Evolutionary conservation across 2,888 invertebrate genomes (phyloP).

Genomic region (Chrysolina americana): DNA sequence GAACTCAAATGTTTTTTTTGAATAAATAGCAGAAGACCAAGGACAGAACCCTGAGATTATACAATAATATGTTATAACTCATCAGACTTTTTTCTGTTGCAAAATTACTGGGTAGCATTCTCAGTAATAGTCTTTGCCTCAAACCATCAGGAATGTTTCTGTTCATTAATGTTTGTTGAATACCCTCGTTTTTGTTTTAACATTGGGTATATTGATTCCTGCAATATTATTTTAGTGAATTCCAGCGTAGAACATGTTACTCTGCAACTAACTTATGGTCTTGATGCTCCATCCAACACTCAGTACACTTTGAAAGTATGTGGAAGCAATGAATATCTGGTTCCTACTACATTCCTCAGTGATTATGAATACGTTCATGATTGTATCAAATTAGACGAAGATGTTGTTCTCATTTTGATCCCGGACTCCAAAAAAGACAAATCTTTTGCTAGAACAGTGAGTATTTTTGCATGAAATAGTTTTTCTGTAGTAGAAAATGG

Average conservation of each 20-base stretch:
- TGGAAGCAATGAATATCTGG: slow-evolving; percentile 91
- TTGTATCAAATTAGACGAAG: slow-evolving; percentile 93
- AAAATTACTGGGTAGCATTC: too few species aligned
- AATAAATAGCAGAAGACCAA: too few species aligned
- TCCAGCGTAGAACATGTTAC: slow-evolving; percentile 90
- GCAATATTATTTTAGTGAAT: slow-evolving; percentile 75
- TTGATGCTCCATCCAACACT: slow-evolving; percentile 75
- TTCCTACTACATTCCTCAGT: slow-evolving; percentile 85
- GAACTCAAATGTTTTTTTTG: too few species aligned
- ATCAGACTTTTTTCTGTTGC: too few species aligned
- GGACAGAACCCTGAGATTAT: too few species aligned
- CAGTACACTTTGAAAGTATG: slow-evolving; percentile 81
- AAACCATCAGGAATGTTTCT: too few species aligned
- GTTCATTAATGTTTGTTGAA: neutral
- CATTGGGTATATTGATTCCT: neutral
- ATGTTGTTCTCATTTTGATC: slow-evolving; percentile 80
- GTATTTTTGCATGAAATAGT: slow-evolving; percentile 44
- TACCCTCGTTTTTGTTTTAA: neutral
- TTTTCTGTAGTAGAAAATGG: too few species aligned
- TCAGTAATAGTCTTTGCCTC: too few species aligned
- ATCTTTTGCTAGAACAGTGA: slow-evolving; percentile 83
- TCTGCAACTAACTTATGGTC: slow-evolving; percentile 84
- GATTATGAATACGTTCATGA: slow-evolving; percentile 95
- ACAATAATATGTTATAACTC: too few species aligned
- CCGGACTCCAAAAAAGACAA: slow-evolving; percentile 79